Base-by-base conservation (phyloP, 2,888 invertebrate species). In the Caenorhabditis sp. region DNA sequence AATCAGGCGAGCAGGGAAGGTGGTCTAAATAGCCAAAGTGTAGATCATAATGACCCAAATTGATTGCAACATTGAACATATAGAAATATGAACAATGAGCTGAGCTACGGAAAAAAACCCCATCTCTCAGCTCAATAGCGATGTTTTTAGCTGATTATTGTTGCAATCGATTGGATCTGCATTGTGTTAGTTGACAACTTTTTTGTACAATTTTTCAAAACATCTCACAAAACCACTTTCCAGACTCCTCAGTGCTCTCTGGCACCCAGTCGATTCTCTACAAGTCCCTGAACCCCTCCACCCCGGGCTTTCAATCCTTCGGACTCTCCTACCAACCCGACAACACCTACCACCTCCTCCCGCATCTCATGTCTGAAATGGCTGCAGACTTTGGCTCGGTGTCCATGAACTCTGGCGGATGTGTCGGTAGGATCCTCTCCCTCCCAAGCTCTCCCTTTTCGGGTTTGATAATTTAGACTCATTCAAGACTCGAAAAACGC, bases 391-490 rank as follows among this genome's bases (percentile, higher is more conserved):
- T 82, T 10, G 58, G 61, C 35, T 14, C 77, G 1, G 63, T 74
- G 12, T 56, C 38, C 14, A 79, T 82, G 59, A 82, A 82, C 61
- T 73, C 82, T 16, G 82, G 82, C 44, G 82, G 77, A 69, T 82
- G 82, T 73, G 74, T 74, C 61, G 77, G 76, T 79, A 61, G 38
- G 73, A 68, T 44, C 61, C 51, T 44, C 19, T 26, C 19, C 35
- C 24, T 31, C 54, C 49, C 49, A 47, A 26, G 22, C 61, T 49
- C 35, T 28, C 80, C 59, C 35, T 59, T 35, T 80, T 47, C 47
- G 41, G n/a, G 51, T 54, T 28, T 44, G 24, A 14, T 19, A 12
- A 54, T 54, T 26, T 24, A 54, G 24, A 26, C 49, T 38, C 12
- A 12, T 80, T 73, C 49, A 80, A 80, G 82, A 70, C 19, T 70